Evolutionary conservation across 2,888 invertebrate species (phyloP), one percentile per base, ranked within the genome.

Genomic region (Synanthedon myopaeformis): DNA sequence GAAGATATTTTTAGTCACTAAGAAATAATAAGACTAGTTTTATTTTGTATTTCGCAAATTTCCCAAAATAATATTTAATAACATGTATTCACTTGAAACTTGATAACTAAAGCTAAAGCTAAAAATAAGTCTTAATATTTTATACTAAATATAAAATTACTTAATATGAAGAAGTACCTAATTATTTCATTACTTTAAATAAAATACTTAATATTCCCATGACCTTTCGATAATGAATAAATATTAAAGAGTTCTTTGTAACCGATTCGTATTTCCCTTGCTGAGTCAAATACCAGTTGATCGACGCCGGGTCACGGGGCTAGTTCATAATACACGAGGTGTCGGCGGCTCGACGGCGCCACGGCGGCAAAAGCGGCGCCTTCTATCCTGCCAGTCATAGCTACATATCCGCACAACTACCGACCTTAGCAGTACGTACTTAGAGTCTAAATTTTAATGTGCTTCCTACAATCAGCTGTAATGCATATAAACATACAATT

Each of bases 301-400:
- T 83, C 82, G 80, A 79, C 79, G 83, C 73, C 84, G 73, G 85
- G 85, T 86, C 83, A 82, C 80, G 76, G 70, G 82, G 79, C 84
- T 85, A 84, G 85, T 84, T 77, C 83, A 85, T 84, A 85, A 84
- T 83, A 84, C 83, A 83, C 82, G 82, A 86, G 83, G 85, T 83
- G 85, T 81, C 74, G 79, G 82, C 85, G 86, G 82, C 86, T 69
- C 73, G 82, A 74, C 82, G 86, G 86, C 86, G 86, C 86, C 86
- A 84, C 68, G 75, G 79, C 75, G 80, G 79, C 77, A 80, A 77
- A 60, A 68, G 71, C 76, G 86, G 86, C 86, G 86, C 86, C 86
- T 82, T 68, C 82, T 78, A 78, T 81, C 85, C 82, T 85, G 79
- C 76, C 76, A 72, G 71, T 70, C 68, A 72, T 68, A 64, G 65